Conservation (phyloP, 2,797 vertebrate genomes). For the Scomberomorus guttatus region DNA sequence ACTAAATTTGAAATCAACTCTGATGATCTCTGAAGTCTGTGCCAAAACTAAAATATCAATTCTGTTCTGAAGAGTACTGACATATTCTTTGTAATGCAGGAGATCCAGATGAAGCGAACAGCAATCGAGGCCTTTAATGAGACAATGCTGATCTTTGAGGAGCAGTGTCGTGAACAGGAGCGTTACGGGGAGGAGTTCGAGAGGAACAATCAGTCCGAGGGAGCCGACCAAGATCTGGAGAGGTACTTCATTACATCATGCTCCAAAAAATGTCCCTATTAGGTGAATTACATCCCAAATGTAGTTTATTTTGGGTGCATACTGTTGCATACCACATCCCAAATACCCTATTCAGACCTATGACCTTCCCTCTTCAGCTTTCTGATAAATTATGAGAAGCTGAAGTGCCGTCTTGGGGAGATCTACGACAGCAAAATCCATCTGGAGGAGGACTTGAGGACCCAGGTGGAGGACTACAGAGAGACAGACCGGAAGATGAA, state of each 20-base stretch:
- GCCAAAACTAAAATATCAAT: background rate
- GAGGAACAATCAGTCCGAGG: constrained; percentile 79
- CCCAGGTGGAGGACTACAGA: constrained; percentile 97
- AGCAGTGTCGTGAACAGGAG: constrained; percentile 95
- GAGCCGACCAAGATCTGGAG: constrained; percentile 92
- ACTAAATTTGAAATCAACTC: background rate
- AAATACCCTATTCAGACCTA: constrained; percentile 8
- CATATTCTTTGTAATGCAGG: constrained; percentile 79
- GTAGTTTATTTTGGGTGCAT: background rate
- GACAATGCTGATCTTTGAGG: constrained; percentile 96
- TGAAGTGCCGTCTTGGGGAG: constrained; percentile 97
- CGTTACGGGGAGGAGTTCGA: constrained; percentile 92
- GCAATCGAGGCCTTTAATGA: constrained; percentile 96
- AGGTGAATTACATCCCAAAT: background rate
- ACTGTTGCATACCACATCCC: background rate
- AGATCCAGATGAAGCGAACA: constrained; percentile 98
- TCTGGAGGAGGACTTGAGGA: constrained; percentile 97
- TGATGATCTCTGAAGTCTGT: background rate
- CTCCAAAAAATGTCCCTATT: background rate
- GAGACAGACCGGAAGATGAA: constrained; percentile 99
- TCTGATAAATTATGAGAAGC: constrained; percentile 98
- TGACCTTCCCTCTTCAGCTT: constrained; percentile 84
- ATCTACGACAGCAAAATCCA: constrained; percentile 98
- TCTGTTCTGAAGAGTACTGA: background rate
- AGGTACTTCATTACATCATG: constrained; percentile 79